Evolutionary conservation across 2,113 vertebrate genomes (phyloP).

Genomic region (Oreotrochilus melanogaster): DNA sequence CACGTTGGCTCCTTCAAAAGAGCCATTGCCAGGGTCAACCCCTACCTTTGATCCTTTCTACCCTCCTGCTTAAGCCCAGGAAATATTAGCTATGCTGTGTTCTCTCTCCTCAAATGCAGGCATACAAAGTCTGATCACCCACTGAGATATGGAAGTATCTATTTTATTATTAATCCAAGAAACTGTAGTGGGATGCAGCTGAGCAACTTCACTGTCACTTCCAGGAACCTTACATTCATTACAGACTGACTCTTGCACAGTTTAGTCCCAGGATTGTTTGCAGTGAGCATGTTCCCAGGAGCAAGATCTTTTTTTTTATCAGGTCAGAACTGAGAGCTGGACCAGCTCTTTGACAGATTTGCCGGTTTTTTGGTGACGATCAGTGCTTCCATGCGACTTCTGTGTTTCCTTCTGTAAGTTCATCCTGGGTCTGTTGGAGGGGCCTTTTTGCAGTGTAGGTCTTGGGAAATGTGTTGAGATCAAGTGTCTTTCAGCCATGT

Average conservation of each 20-base stretch:
- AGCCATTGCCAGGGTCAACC: no score
- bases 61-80: neutral
- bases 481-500: neutral
- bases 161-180: neutral
- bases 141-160: neutral
- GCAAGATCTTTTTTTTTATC: neutral
- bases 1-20: neutral
- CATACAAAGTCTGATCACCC: neutral
- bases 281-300: neutral
- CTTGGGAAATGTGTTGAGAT: neutral
- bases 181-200: neutral
- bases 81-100: neutral
- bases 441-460: neutral
- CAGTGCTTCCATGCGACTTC: neutral
- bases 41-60: neutral
- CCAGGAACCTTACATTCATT: neutral
- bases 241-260: neutral
- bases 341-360: neutral
- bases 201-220: neutral
- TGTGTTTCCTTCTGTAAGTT: neutral
- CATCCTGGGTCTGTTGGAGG: neutral
- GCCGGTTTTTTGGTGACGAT: accelerated
- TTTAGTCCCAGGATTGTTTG: neutral
- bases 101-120: neutral
- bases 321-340: neutral